phyloP scores from a whole-genome alignment of 2,888 invertebrate genomes.

The Limnephilus auricula region DNA sequence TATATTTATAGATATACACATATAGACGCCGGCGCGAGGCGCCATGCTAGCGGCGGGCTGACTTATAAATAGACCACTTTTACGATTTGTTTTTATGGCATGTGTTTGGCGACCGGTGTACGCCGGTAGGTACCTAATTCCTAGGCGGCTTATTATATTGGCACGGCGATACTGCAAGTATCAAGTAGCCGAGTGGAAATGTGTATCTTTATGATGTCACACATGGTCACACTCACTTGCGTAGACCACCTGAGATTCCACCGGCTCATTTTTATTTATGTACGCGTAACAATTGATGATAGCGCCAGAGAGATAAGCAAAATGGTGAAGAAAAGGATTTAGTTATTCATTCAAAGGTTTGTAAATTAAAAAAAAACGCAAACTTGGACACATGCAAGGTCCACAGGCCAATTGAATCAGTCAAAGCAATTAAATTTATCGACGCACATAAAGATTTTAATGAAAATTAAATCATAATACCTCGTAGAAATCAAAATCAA shows the following conservation, averaged over 20 bases:
- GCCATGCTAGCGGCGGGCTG: constrained; percentile 54
- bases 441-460: too few relatives aligned
- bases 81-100: constrained; percentile 62
- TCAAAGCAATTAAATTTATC: too few relatives aligned
- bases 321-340: not conserved
- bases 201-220: not conserved
- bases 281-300: not conserved
- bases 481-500: not conserved
- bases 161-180: not conserved
- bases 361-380: not conserved
- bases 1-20: not conserved
- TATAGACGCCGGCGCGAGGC: constrained; percentile 30
- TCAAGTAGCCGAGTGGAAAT: not conserved
- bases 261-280: not conserved
- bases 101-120: constrained; percentile 47
- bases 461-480: too few relatives aligned
- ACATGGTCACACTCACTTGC: not conserved
- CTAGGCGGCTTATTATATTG: constrained; percentile 16
- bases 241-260: not conserved
- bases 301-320: not conserved
- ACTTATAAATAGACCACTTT: constrained; percentile 56
- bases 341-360: not conserved
- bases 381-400: not conserved
- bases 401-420: too few relatives aligned
- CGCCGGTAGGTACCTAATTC: not conserved